A percentile compares a stretch with the other conserved stretches of the same genome.
Evolutionary conservation across 2,113 vertebrate genomes (phyloP).

Genomic region (Nettapus auritus): DNA sequence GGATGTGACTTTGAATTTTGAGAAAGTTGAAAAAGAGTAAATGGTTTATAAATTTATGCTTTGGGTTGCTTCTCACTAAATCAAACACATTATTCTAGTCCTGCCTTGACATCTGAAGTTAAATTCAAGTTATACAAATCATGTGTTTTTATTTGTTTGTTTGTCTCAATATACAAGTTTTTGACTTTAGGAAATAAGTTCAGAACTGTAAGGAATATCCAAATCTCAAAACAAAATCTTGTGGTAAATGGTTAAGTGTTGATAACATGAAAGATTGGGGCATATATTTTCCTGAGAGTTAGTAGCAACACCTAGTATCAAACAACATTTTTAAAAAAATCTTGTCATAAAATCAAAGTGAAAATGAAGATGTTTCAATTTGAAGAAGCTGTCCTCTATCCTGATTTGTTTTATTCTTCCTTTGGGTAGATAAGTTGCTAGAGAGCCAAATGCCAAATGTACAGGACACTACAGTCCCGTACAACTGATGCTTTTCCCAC

Average conservation of each 20-base stretch:
- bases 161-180: neutral
- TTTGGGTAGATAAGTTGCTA: neutral
- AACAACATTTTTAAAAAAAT: neutral
- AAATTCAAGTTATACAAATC: neutral
- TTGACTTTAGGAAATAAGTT: neutral
- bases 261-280: neutral
- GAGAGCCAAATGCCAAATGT: slow-evolving; percentile 25
- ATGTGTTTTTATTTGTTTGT: neutral
- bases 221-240: neutral
- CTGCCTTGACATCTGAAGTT: neutral
- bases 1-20: neutral
- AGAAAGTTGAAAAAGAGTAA: neutral
- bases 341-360: neutral
- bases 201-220: neutral
- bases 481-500: neutral
- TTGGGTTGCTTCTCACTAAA: neutral
- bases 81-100: neutral
- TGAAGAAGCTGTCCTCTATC: neutral
- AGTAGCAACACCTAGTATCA: neutral
- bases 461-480: neutral
- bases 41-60: neutral
- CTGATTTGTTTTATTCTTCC: neutral
- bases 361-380: neutral
- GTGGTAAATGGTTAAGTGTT: neutral
- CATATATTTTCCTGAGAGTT: neutral